phyloP scores from a whole-genome alignment of 1,140 invertebrate genomes.

The Bombyx mandarina region DNA sequence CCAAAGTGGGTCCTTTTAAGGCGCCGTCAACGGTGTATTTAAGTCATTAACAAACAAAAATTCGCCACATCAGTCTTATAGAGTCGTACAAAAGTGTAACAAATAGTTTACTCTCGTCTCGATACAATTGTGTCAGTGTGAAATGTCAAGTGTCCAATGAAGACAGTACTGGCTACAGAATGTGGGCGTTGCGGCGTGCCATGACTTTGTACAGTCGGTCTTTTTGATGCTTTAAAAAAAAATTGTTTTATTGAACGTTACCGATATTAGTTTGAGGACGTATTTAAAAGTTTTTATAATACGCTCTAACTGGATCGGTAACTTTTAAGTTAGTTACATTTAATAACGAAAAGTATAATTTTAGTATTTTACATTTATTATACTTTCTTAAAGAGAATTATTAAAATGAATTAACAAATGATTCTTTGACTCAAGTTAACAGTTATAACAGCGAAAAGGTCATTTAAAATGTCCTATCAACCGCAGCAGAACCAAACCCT shows the following conservation, averaged over 20 bases:
- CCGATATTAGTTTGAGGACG: neutral
- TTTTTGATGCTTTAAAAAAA: neutral
- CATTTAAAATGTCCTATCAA: neutral
- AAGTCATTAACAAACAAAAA: constrained; percentile 1
- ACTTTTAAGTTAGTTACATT: neutral
- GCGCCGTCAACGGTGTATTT: neutral
- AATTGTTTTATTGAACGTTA: neutral
- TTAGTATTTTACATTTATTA: neutral
- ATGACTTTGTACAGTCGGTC: neutral
- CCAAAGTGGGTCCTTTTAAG: neutral
- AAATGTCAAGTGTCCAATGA: neutral
- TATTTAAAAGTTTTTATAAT: neutral
- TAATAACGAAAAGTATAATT: neutral
- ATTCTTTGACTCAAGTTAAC: too few relatives aligned
- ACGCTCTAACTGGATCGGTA: neutral
- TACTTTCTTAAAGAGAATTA: neutral
- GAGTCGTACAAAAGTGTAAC: neutral
- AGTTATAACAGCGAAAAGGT: neutral
- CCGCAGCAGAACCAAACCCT: neutral
- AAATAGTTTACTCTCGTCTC: neutral
- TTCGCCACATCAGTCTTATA: constrained; percentile 2
- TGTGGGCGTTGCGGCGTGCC: neutral
- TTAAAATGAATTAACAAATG: neutral
- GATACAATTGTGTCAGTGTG: neutral
- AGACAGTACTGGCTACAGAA: neutral